phyloP scores from a whole-genome alignment of 2,113 vertebrate genomes.

The Oncorhynchus kisutch region DNA sequence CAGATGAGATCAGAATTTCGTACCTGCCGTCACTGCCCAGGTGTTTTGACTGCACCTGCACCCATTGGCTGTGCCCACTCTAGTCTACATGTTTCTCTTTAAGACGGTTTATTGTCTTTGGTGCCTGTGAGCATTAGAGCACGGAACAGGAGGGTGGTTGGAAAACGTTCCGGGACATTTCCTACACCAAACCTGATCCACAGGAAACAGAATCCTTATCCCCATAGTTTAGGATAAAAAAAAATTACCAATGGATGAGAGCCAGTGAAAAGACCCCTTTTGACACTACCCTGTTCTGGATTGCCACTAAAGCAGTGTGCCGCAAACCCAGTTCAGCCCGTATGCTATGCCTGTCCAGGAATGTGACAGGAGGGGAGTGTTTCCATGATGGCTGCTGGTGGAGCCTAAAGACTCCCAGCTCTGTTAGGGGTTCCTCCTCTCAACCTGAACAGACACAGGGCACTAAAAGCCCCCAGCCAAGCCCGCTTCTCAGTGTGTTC shows the following conservation, averaged over 20 bases:
- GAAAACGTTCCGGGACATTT: neutral
- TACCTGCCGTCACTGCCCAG: neutral
- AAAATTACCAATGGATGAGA: constrained; percentile 10
- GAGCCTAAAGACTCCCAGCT: constrained; percentile 2
- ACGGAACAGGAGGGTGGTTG: neutral
- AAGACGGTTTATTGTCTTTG: neutral
- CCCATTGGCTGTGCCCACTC: too few relatives aligned
- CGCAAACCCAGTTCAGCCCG: neutral
- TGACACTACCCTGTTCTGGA: neutral
- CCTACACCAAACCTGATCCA: neutral
- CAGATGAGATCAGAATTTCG: neutral
- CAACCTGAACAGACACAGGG: constrained; percentile 33
- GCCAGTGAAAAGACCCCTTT: constrained; percentile 8
- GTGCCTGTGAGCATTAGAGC: neutral
- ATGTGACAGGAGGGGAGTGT: constrained; percentile 7
- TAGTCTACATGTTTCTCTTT: too few relatives aligned
- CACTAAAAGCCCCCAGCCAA: constrained; percentile 39
- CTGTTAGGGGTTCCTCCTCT: constrained; percentile 5
- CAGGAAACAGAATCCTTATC: neutral
- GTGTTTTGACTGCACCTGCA: neutral
- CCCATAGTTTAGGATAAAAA: neutral
- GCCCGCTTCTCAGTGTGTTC: neutral
- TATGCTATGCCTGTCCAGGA: constrained; percentile 10
- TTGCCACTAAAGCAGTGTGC: neutral
- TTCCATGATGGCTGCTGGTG: constrained; percentile 7